These are phyloP conservation scores for Mantis religiosa DNA, from an alignment of 2,888 invertebrate species.

Conservation along the genomic window DNA sequence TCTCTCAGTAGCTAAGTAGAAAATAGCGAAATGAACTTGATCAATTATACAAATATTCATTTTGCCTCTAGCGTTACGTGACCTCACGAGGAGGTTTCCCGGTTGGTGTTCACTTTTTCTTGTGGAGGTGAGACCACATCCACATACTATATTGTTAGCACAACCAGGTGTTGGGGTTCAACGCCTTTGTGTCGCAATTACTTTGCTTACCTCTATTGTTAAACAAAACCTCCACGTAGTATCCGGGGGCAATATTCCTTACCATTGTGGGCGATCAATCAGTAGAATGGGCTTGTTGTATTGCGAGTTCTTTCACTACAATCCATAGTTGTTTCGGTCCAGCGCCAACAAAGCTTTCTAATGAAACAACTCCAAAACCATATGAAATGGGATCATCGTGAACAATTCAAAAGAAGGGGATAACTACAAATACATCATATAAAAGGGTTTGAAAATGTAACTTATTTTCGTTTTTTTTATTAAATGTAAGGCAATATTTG, in stretches of 20 bases:
- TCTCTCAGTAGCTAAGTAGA: background rate
- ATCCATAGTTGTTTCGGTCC: background rate
- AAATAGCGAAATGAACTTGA: background rate
- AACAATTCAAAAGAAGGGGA: too few relatives aligned
- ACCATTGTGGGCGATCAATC: background rate
- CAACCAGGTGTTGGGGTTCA: background rate
- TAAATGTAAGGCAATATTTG: too few relatives aligned
- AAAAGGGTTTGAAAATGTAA: too few relatives aligned
- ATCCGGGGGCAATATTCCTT: background rate
- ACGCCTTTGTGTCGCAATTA: background rate
- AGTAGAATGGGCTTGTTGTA: background rate
- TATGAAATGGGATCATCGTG: too few relatives aligned
- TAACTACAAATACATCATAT: too few relatives aligned
- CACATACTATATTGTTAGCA: background rate
- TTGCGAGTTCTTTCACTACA: background rate
- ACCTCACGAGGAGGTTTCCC: background rate
- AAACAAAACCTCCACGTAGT: background rate
- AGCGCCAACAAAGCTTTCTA: too few relatives aligned
- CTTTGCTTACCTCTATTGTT: background rate
- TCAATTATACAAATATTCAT: background rate
- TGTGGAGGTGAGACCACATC: background rate
- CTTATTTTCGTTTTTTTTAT: too few relatives aligned
- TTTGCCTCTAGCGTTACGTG: background rate
- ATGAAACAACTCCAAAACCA: too few relatives aligned
- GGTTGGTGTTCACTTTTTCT: background rate